phyloP scores from a whole-genome alignment of 1,140 invertebrate genomes.

The Homalodisca vitripennis region DNA sequence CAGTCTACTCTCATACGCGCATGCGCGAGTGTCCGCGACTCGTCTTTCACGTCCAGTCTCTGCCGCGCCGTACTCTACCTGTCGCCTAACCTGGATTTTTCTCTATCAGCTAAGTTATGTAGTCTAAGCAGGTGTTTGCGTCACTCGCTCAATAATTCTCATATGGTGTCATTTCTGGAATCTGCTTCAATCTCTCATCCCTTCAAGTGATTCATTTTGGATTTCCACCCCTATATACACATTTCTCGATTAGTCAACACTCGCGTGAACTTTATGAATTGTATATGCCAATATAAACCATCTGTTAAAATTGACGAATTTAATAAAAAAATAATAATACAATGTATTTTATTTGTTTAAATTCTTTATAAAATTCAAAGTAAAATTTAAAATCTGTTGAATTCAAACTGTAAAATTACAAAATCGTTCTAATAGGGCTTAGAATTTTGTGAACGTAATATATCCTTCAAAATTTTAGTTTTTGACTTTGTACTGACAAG shows the following conservation, averaged over 20 bases:
- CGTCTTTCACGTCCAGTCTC: too few species aligned
- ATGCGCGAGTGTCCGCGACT: not conserved
- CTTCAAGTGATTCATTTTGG: not conserved
- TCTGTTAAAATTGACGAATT: not conserved
- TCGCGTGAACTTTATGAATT: not conserved
- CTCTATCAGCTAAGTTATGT: slow-evolving; percentile 11
- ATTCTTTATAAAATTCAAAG: not conserved
- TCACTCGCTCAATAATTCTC: not conserved
- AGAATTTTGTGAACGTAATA: too few species aligned
- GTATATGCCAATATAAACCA: not conserved
- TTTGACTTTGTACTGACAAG: too few species aligned
- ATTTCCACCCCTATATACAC: not conserved
- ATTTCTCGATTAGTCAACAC: not conserved
- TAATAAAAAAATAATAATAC: not conserved
- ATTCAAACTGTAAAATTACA: too few species aligned
- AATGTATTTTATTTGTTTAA: not conserved
- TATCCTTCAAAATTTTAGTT: too few species aligned
- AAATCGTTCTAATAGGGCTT: too few species aligned
- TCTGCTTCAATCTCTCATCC: not conserved
- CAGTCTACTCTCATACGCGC: not conserved
- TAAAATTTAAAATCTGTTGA: too few species aligned
- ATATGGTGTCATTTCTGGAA: slow-evolving; percentile 5
- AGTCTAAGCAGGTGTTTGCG: slow-evolving; percentile 7
- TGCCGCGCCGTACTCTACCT: too few species aligned
- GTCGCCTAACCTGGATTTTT: not conserved